Base-by-base conservation (phyloP, 2,797 vertebrate genomes). In the Aplochiton taeniatus region DNA sequence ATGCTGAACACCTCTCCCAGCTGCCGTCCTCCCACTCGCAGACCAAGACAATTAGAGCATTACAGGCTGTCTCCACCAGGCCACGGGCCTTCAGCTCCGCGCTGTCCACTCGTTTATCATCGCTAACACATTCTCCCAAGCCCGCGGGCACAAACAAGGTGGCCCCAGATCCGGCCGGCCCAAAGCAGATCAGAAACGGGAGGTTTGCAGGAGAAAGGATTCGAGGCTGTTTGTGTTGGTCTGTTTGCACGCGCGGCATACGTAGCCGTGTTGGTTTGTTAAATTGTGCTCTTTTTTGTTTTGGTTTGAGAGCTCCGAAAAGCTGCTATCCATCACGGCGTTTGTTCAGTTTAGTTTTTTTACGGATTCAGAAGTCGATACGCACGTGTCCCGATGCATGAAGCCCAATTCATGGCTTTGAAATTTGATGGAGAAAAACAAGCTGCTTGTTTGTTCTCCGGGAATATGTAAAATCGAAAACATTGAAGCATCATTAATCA, bases 401-500 rank as follows among this genome's bases (percentile, higher is more conserved):
- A 31, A 31, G 31, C 31, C 31, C 31, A 31, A 31, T 31, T 31
- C 31, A 31, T 11, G 47, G 4, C 14, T 48, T 48, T 48, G 14
- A 54, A 20, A 31, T 18, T 6, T 11, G 19, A 11, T 18, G 9
- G 43, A 9, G 9, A 59, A 12, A 1, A 45, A 65, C 46, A 42
- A 41, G 14, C 12, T 14, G 18, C 48, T 17, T 18, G 12, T 16
- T 17, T 14, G 62, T 13, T 14, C 20, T 41, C 3, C 54, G 18
- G 54, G 54, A 48, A 12, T 43, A 14, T 58, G 41, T 49, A 18
- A 1, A 20, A 46, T 9, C 41, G 11, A 18, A 18, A 17, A 16
- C 52, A 41, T 46, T 11, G 54, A 58, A 18, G 63, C 19, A 17
- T 49, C 20, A 42, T 65, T 58, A 57, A 65, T 58, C 16, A 65